A percentile compares a stretch with the other conserved stretches of the same genome.
Evolutionary conservation across 2,113 vertebrate genomes (phyloP).

Genomic region (Callipepla squamata): DNA sequence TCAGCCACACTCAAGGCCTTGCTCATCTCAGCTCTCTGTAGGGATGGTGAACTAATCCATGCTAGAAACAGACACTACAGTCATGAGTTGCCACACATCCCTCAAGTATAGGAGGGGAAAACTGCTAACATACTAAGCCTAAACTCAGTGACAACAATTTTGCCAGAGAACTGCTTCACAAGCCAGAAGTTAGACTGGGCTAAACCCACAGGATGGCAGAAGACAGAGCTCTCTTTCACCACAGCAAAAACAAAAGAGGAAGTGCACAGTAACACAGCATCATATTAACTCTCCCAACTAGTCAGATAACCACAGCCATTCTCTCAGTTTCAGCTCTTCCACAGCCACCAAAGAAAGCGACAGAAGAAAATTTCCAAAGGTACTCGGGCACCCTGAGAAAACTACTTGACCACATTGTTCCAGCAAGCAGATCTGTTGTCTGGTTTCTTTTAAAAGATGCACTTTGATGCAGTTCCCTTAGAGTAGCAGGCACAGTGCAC

Average conservation of each 20-base stretch:
- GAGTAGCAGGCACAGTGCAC: not conserved
- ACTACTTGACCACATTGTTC: too few species aligned
- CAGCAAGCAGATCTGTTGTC: not conserved
- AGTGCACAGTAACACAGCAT: not conserved
- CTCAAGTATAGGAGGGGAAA: not conserved
- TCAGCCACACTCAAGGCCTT: not conserved
- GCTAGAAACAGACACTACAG: not conserved
- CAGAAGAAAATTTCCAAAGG: not conserved
- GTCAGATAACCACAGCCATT: not conserved
- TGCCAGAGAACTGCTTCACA: not conserved
- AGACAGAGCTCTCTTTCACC: not conserved
- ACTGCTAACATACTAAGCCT: not conserved
- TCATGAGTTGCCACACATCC: not conserved
- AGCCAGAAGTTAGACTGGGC: not conserved
- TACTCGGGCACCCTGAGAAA: not conserved
- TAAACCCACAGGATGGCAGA: not conserved
- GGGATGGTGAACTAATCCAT: accelerated
- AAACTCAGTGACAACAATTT: not conserved
- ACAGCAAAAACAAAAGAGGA: not conserved
- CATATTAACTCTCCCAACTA: not conserved
- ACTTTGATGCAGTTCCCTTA: not conserved
- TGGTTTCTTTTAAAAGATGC: not conserved
- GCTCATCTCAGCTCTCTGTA: not conserved
- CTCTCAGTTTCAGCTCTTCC: not conserved
- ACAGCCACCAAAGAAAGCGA: not conserved